A percentile compares a stretch with the other conserved stretches of the same genome.
These are phyloP conservation scores for Sitodiplosis mosellana DNA, from an alignment of 1,140 invertebrate species.

Conservation along the genomic window DNA sequence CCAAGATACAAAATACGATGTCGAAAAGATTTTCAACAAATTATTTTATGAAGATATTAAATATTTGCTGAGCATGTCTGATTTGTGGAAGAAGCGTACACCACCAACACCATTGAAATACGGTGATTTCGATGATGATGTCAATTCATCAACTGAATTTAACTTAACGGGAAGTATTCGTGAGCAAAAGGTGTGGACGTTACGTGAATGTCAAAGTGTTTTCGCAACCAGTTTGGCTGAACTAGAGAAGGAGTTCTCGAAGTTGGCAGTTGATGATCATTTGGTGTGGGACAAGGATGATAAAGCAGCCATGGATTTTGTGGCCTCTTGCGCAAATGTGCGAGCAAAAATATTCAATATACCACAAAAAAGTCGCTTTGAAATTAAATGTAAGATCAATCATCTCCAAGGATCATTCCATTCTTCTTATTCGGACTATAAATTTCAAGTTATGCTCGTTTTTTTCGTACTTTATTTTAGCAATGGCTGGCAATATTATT, in stretches of 20 bases:
- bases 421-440: conserved; percentile 1
- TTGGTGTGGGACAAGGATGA: conserved; percentile 98
- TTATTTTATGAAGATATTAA: conserved; percentile 92
- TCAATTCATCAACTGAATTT: conserved; percentile 1
- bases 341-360: conserved; percentile 85
- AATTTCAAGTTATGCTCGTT: conserved; percentile 6
- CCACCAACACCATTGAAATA: conserved; percentile 67
- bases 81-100: conserved; percentile 78
- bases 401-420: too few species aligned
- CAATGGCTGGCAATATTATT: conserved; percentile 97
- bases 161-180: conserved; percentile 26
- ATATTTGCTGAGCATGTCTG: conserved; percentile 86
- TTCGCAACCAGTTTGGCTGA: conserved; percentile 35
- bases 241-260: conserved; percentile 42
- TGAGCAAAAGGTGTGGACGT: conserved; percentile 68
- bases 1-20: conserved; percentile 61
- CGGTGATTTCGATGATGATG: conserved; percentile 26
- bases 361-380: conserved; percentile 68
- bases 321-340: conserved; percentile 87
- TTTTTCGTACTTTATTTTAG: conserved; percentile 27
- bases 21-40: conserved; percentile 68
- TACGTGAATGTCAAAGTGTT: conserved; percentile 23
- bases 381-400: conserved; percentile 70
- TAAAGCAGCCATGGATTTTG: conserved; percentile 85
- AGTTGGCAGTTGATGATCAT: conserved; percentile 41